Base-by-base conservation (phyloP, 2,888 invertebrate genomes). In the Rotaria magnacalcarata region DNA sequence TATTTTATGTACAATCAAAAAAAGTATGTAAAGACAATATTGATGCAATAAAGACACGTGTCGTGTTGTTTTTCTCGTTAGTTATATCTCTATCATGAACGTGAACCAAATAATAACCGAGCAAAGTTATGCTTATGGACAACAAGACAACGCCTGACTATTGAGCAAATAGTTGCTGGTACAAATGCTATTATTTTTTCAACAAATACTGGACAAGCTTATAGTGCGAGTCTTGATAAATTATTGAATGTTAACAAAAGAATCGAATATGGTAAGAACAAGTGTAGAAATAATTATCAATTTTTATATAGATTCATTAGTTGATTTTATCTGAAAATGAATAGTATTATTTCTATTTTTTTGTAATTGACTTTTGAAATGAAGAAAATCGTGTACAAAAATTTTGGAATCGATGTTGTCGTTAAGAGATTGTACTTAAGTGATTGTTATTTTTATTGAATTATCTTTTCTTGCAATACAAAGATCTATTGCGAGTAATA, bases 1-100 rank as follows among this genome's bases (percentile, higher is more conserved):
- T 94, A 1, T 90, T 93, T 0, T 90, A 80, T n/a, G 7, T 80
- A 19, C 80, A 80, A 80, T 47, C 80, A 10, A 47, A 43, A 7
- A 80, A 80, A 80, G 80, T 80, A 80, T 67, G 3, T 67, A 34
- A 34, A 34, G 34, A 34, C 34, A 34, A 34, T 34, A 34, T 34
- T 34, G 34, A 34, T 34, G 34, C 34, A 34, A 34, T 34, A 34
- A 34, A 34, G 34, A 34, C 34, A 34, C 34, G 34, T 34, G 34
- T 34, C 1, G 34, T 34, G 34, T 34, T 2, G 1, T 34, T 34
- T 34, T 34, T 34, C 34, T 34, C 34, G 2, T 34, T 80, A 80
- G 80, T 47, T 80, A 5, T 80, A 80, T 80, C 24, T 80, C 16
- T 80, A 47, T 43, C 43, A 80, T 80, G 80, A 80, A 47, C 43